Base-by-base conservation (phyloP, 1,140 invertebrate species). In the Branchinecta lynchi region DNA sequence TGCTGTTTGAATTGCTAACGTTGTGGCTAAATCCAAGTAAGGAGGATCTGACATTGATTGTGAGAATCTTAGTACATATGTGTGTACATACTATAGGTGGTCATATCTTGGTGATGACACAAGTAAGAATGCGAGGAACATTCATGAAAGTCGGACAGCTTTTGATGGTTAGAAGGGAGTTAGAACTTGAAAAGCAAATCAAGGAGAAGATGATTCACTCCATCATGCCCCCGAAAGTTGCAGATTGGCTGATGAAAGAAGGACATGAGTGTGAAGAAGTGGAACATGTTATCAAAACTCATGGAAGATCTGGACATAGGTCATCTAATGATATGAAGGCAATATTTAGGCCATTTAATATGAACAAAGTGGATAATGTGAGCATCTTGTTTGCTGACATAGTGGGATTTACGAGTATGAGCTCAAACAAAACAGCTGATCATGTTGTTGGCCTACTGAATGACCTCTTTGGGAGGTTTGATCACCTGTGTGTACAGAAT, bases 191-290 rank as follows among this genome's bases (percentile, higher is more conserved):
- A 76, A 96, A 94, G 73, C 88, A 92, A 73, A 80, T 96, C 7
- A 96, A 96, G 77, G 93, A 96, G 76, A 93, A 95, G 77, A 96
- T 96, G 92, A 96, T 97, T 75, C 90, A 93, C 76, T 96, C 92
- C 6, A 89, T 98, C 43, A 98, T 96, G 93, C 93, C 93, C 9
- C 89, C 89, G 3, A 89, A 89, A 76, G 89, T 96, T 1, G 93
- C 93, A 0, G 83, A 86, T 71, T 92, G 90, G 86, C 79, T 94
- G 12, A 86, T 94, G 82, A 73, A 76, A 51, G 85, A 86, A 71
- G 86, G 88, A 72, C 85, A 85, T 70, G 83, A 70, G 15, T 75
- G 85, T 8, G 84, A 82, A 43, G 76, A 79, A 8, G 79, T 81
- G 60, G 75, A 82, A 3, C 32, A 73, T 8, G 73, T 73, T 65